Evolutionary conservation across 53 echinoderm and acorn worm genomes (phyloP), one percentile per base, ranked within the genome.

Genomic region (Luidia sarsii): DNA sequence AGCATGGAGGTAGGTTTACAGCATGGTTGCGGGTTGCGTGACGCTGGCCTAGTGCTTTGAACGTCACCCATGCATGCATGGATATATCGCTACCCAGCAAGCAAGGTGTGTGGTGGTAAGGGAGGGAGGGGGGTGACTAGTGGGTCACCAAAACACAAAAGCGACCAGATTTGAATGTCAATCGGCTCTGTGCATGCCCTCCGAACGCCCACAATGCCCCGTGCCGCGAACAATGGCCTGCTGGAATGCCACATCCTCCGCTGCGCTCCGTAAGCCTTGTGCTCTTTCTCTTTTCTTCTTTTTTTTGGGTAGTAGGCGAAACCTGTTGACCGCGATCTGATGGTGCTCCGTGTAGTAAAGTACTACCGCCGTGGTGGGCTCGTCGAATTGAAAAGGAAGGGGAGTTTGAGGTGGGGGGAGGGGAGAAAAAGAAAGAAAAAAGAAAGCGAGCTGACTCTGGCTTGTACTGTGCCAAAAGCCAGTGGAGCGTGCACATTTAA

Each of bases 111-210:
- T n/a, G n/a, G n/a, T n/a, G n/a, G n/a, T n/a, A 41, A 7, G 6
- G 41, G 41, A 7, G 41, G 6, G 11, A 7, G 41, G 41, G 41
- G 41, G 41, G 41, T 11, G 41, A 48, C 30, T 36, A 61, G 18
- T 48, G 61, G 77, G 77, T 77, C 77, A 61, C 24, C 39, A 39
- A 59, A 59, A 61, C 31, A 57, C 59, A 57, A 77, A 61, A 61
- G 77, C 60, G 45, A 14, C 55, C 13, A 7, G 30, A 77, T 77
- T 77, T 77, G 61, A 77, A 77, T 77, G 60, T 77, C 77, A 77
- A 75, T 75, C 4, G 18, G 7, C 28, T 7, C 60, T 27, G 60
- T 15, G 5, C 16, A 27, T 14, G 1, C 4, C 20, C 8, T 41
- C 59, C 25, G n/a, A 77, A 77, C 77, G 77, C 77, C 77, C 60